phyloP scores from a whole-genome alignment of 1,140 invertebrate species.

The Manduca sexta region DNA sequence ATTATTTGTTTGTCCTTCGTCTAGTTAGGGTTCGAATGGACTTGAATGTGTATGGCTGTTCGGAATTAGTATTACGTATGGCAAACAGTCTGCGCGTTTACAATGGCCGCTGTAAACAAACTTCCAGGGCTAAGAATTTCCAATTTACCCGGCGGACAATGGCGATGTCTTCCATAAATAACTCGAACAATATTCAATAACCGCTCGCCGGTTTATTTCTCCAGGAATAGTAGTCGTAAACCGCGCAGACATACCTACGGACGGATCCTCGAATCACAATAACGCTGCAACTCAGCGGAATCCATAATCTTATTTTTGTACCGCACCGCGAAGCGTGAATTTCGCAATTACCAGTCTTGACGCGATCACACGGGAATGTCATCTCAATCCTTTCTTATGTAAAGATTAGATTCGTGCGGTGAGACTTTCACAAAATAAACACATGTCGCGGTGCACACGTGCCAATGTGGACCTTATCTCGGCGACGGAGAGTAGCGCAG shows the following conservation, averaged over 20 bases:
- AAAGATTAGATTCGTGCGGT: conserved; percentile 40
- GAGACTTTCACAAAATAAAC: conserved; percentile 63
- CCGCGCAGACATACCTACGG: conserved; percentile 66
- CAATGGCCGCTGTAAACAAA: conserved; percentile 24
- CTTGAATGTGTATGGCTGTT: background rate
- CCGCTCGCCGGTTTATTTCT: conserved; percentile 58
- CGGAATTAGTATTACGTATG: background rate
- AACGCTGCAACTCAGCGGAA: conserved; percentile 68
- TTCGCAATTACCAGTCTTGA: conserved; percentile 63
- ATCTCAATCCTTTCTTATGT: conserved; percentile 26
- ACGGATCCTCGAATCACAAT: conserved; percentile 73
- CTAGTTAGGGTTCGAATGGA: background rate
- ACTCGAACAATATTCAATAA: conserved; percentile 69
- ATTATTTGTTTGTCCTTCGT: too few species aligned
- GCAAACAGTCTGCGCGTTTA: conserved; percentile 9
- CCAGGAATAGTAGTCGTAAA: conserved; percentile 70
- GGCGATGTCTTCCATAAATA: conserved; percentile 64
- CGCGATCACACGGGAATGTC: conserved; percentile 33
- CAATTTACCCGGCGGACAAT: conserved; percentile 36
- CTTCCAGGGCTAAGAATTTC: conserved; percentile 22
- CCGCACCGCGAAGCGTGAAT: conserved; percentile 70
- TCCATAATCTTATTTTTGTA: conserved; percentile 74
- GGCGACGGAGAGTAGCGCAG: conserved; percentile 51
- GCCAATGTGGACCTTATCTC: conserved; percentile 69
- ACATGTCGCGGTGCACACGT: conserved; percentile 65